Base-by-base conservation (phyloP, 2,888 invertebrate genomes). In the Altica lythri region DNA sequence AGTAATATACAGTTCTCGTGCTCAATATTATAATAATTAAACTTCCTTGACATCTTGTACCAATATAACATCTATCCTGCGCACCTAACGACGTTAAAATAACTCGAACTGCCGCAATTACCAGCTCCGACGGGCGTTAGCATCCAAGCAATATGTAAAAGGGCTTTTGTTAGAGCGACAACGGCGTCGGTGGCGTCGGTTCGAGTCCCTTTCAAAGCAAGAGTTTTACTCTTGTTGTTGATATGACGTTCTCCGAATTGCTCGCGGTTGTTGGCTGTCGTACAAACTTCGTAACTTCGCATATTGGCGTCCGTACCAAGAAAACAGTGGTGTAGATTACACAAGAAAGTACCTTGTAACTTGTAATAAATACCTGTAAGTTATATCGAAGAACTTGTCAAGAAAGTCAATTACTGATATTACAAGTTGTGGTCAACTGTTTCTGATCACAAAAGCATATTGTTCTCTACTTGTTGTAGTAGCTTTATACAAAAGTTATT, bases 231-330 rank as follows among this genome's bases (percentile, higher is more conserved):
- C 35, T 13, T 35, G 9, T 38, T 38, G 19, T 38, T 38, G 40
- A 22, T 40, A 9, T 18, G 37, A 10, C 37, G 40, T 40, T 40
- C 40, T 22, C 22, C 40, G 40, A 4, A 40, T 40, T 12, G 40
- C 10, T 40, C 22, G 40, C 10, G 40, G 40, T 40, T 40, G 40
- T 40, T 22, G 40, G 40, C 13, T 40, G 40, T 40, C 40, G 40
- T 22, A 6, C 19, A 40, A 40, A 40, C 40, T 40, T 40, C 25
- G 22, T 19, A 38, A 38, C 38, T 38, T 38, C 30, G 30, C 30
- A 30, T 30, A 30, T 30, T 38, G 19, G 19, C 38, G 19, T n/a
- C n/a, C 40, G 22, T 10, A 22, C 22, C 10, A 34, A n/a, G n/a
- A n/a, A n/a, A n/a, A n/a, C n/a, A n/a, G n/a, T n/a, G n/a, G n/a